A percentile compares a stretch with the other conserved stretches of the same genome.
Conservation (phyloP, 2,888 invertebrate species). For the Copidosoma aretas region DNA sequence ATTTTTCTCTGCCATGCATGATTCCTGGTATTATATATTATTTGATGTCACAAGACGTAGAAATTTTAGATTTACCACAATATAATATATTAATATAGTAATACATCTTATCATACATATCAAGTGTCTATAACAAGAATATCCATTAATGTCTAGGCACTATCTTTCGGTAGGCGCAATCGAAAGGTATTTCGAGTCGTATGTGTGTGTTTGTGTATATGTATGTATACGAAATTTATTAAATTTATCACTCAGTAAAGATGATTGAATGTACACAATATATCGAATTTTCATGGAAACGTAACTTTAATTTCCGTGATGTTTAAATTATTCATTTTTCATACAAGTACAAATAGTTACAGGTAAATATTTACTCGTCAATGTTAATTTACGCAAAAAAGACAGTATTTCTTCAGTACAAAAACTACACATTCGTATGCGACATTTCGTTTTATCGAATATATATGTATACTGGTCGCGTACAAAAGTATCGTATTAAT, state of each 20-base stretch:
- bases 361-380: slow-evolving; percentile 19
- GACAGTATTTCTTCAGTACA: slow-evolving; percentile 34
- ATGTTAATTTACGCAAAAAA: slow-evolving; percentile 19
- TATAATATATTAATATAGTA: slow-evolving; percentile 28
- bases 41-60: slow-evolving; percentile 28
- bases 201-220: neutral
- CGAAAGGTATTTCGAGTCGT: slow-evolving; percentile 31
- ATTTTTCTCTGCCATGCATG: slow-evolving; percentile 7
- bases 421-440: slow-evolving; percentile 37
- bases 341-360: slow-evolving; percentile 18
- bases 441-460: slow-evolving; percentile 30
- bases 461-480: slow-evolving; percentile 20
- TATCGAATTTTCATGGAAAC: slow-evolving; percentile 1
- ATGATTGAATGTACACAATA: slow-evolving; percentile 3
- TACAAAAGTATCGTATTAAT: slow-evolving; percentile 34
- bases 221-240: slow-evolving; percentile 14
- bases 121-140: slow-evolving; percentile 39
- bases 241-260: slow-evolving; percentile 24
- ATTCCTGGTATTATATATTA: slow-evolving; percentile 9
- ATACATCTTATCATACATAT: slow-evolving; percentile 26
- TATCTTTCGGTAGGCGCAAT: slow-evolving; percentile 38
- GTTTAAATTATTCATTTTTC: neutral
- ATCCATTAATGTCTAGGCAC: slow-evolving; percentile 40
- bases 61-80: slow-evolving; percentile 37
- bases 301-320: neutral